Conservation (phyloP, 2,797 vertebrate species). For the Petrocephalus sullivani region DNA sequence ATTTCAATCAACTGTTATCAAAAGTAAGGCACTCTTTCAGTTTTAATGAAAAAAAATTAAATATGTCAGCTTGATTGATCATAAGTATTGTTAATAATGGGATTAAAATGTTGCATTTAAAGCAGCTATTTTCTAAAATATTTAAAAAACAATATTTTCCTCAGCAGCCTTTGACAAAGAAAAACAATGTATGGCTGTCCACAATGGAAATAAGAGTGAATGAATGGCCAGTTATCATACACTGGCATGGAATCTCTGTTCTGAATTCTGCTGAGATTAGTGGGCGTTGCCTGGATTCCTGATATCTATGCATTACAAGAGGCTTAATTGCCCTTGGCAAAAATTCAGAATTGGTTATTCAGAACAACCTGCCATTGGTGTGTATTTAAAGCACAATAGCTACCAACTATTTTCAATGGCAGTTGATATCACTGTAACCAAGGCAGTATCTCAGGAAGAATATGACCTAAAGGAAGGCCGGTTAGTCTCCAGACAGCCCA, state of each 20-base stretch:
- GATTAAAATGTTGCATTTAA: background rate
- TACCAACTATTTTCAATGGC: background rate
- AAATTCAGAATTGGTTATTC: background rate
- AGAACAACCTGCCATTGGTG: background rate
- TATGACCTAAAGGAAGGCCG: background rate
- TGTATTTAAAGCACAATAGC: background rate
- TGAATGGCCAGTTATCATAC: background rate
- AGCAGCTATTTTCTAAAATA: background rate
- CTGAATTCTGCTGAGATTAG: background rate
- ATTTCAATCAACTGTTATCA: background rate
- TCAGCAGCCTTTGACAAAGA: background rate
- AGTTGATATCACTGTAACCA: background rate
- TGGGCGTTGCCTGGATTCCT: background rate
- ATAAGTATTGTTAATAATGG: background rate
- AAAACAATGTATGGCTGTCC: background rate
- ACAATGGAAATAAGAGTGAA: background rate
- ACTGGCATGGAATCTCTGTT: background rate
- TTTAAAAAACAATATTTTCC: background rate
- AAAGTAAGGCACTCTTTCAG: background rate
- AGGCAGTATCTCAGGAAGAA: background rate
- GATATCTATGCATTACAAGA: background rate
- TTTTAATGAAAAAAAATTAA: background rate
- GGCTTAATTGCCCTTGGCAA: background rate
- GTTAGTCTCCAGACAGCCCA: background rate
- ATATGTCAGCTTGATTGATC: background rate